These are phyloP conservation scores for Rhagonycha lutea DNA, from an alignment of 2,888 invertebrate species.

Conservation along the genomic window DNA sequence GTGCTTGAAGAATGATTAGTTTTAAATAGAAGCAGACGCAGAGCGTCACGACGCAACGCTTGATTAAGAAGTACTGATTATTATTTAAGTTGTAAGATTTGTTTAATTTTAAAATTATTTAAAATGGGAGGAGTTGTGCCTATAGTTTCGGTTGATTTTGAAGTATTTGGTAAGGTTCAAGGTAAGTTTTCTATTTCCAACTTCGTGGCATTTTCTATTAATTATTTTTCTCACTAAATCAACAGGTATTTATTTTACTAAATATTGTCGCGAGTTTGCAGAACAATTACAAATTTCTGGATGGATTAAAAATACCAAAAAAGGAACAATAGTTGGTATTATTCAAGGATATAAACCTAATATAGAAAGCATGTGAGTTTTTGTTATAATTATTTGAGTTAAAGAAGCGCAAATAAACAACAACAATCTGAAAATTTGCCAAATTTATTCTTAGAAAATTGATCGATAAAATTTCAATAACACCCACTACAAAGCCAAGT, in stretches of 20 bases:
- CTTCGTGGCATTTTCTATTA: slow-evolving; percentile 3
- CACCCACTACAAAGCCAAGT: not conserved
- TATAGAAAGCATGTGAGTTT: slow-evolving; percentile 73
- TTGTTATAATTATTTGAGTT: not conserved
- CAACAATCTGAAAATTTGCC: not conserved
- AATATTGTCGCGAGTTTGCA: slow-evolving; percentile 83
- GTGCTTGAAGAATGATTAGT: not conserved
- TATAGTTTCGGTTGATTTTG: slow-evolving; percentile 83
- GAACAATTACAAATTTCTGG: slow-evolving; percentile 76
- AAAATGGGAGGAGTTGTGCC: slow-evolving; percentile 54
- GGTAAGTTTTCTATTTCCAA: slow-evolving; percentile 61
- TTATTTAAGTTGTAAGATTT: not conserved
- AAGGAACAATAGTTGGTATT: slow-evolving; percentile 87
- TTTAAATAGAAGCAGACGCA: slow-evolving; percentile 22
- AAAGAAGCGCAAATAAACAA: not conserved
- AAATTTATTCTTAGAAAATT: not conserved
- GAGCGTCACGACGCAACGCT: slow-evolving; percentile 21
- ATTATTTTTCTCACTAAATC: slow-evolving; percentile 10
- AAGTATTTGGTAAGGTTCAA: slow-evolving; percentile 89
- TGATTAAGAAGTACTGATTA: not conserved
- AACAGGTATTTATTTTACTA: slow-evolving; percentile 83
- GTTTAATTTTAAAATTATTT: not conserved
- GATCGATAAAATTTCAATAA: not conserved
- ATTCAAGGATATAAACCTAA: slow-evolving; percentile 80
- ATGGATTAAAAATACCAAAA: slow-evolving; percentile 91